Base-by-base conservation (phyloP, 2,113 vertebrate genomes). In the Mugil cephalus region DNA sequence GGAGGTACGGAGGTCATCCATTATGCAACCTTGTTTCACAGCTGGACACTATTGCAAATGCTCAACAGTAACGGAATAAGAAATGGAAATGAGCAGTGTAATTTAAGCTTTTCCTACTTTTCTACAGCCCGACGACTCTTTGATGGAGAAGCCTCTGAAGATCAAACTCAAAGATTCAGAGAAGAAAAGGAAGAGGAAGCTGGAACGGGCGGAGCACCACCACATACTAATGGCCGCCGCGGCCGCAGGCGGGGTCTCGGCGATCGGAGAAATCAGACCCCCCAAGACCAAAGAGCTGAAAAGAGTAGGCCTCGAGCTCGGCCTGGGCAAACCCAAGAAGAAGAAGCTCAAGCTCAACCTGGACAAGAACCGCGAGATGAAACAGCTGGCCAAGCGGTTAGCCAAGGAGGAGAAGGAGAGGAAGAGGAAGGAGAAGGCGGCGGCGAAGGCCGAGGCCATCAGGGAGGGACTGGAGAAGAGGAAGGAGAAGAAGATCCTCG, bases 401-500 rank as follows among this genome's bases (percentile, higher is more conserved):
- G 97, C 95, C 21, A 99, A 98, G 90, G 97, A 99, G 74, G 97
- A 99, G 80, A 98, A 99, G 69, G 94, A 96, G 81, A 96, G 97
- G 84, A 98, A 98, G 83, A 96, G 98, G 71, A 95, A 97, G 48
- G 97, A 98, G 87, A 99, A 96, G 71, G 96, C 95, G 0, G 95
- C 94, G 0, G 90, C 95, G 8, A 99, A 97, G 88, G 95, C 93
- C 0, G 97, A 99, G 50, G 93, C 96, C 47, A 75, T 93, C 60
- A 96, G 96, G 71, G 98, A 98, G 12, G 94, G 87, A 14, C 84
- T 94, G 18, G 97, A 99, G 85, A 98, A 96, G 45, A 97, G 96
- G 82, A 95, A 96, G 84, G 98, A 99, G 91, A 97, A 95, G 89
- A 99, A 99, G 77, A 94, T 98, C 54, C 91, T 99, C 21, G 98